Evolutionary conservation across 2,888 invertebrate species (phyloP).

Genomic region (Poecilus cupreus): DNA sequence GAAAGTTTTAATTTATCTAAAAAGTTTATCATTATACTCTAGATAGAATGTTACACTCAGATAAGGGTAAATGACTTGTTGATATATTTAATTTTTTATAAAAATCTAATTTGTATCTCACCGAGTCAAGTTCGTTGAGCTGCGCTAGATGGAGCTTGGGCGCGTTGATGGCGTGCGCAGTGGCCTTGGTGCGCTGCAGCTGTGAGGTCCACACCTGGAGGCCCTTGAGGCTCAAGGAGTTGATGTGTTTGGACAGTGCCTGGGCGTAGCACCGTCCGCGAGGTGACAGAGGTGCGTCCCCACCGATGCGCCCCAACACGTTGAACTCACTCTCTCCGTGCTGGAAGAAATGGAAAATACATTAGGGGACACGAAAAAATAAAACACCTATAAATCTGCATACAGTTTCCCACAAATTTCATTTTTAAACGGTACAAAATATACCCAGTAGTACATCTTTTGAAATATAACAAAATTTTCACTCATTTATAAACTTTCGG

Average conservation of each 20-base stretch:
- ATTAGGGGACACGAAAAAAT: background rate
- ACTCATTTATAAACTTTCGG: no score
- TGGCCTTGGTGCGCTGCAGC: constrained; percentile 91
- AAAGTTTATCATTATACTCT: no score
- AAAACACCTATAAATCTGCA: no score
- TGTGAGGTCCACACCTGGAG: constrained; percentile 94
- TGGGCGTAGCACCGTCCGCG: constrained; percentile 87
- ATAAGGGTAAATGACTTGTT: no score
- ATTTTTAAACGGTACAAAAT: no score
- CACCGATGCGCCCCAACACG: constrained; percentile 91
- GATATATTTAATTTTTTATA: no score
- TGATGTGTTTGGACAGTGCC: constrained; percentile 83
- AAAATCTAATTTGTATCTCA: constrained; percentile 73
- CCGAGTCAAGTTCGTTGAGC: constrained; percentile 94
- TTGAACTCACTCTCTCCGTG: constrained; percentile 97
- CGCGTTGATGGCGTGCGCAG: constrained; percentile 85
- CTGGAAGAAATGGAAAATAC: constrained; percentile 72
- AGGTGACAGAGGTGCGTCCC: constrained; percentile 89
- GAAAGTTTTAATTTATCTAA: no score
- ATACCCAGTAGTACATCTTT: no score
- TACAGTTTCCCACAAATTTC: no score
- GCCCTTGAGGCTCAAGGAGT: constrained; percentile 80
- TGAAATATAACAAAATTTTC: no score
- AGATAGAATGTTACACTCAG: no score
- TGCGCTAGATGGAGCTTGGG: constrained; percentile 90